A percentile compares a stretch with the other conserved stretches of the same genome.
Conservation (phyloP, 35 echinoderm and acorn worm genomes). For the Stichopus chloronotus region DNA sequence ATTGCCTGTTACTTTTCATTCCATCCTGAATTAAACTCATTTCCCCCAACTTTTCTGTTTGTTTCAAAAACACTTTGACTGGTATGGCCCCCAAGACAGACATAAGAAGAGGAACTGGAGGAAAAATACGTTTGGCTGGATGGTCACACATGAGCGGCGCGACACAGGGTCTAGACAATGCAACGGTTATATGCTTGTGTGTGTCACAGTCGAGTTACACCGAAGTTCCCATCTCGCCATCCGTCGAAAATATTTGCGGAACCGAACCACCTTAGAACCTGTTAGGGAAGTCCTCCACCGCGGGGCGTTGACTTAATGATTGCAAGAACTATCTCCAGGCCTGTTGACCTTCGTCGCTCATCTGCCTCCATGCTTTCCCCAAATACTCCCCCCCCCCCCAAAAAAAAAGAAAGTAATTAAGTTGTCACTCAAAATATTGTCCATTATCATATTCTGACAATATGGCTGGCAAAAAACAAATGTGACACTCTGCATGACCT, state of each 20-base stretch:
- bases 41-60: too few species aligned
- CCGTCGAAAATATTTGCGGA: background rate
- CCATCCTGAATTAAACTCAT: too few species aligned
- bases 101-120: too few species aligned
- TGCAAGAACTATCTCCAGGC: background rate
- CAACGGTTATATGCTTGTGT: background rate
- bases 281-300: background rate
- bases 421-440: background rate
- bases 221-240: background rate
- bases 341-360: background rate
- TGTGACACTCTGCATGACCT: too few species aligned
- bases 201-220: background rate
- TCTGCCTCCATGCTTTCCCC: background rate
- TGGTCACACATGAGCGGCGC: background rate
- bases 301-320: background rate
- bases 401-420: background rate
- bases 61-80: too few species aligned
- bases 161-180: background rate
- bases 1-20: too few species aligned
- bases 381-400: background rate
- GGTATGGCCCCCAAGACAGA: too few species aligned
- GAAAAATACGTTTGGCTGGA: background rate
- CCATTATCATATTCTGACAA: too few species aligned
- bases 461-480: too few species aligned
- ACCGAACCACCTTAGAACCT: background rate